These are phyloP conservation scores for Rissa tridactyla DNA, from an alignment of 2,113 vertebrate genomes.

Conservation along the genomic window DNA sequence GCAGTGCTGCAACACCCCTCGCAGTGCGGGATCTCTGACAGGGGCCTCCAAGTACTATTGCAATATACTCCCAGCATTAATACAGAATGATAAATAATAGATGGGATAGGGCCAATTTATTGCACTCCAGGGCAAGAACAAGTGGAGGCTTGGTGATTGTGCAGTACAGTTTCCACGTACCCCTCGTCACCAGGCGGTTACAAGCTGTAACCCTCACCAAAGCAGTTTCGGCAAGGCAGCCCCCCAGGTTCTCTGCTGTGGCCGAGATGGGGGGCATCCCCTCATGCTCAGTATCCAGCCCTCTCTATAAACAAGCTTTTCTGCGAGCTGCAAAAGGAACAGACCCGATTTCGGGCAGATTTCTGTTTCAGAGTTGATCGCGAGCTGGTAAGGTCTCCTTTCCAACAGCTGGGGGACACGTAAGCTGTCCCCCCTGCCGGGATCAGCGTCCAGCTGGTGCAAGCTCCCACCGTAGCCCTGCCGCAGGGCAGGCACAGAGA, in stretches of 20 bases:
- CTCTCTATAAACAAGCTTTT: not conserved
- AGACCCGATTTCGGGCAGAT: not conserved
- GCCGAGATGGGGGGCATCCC: not conserved
- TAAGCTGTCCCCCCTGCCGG: fast-evolving
- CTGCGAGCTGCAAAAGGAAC: not conserved
- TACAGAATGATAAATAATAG: not conserved
- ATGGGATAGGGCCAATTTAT: not conserved
- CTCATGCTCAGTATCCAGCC: not conserved
- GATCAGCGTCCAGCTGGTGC: not conserved
- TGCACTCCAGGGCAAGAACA: not conserved
- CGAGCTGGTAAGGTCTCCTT: not conserved
- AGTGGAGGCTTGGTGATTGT: not conserved
- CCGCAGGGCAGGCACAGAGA: too few relatives aligned
- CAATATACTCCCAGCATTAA: not conserved
- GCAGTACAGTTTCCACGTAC: fast-evolving
- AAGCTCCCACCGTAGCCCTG: not conserved
- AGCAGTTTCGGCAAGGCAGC: not conserved
- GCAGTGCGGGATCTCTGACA: not conserved
- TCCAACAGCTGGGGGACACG: not conserved
- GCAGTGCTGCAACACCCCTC: not conserved
- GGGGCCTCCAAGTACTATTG: not conserved
- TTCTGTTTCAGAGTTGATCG: fast-evolving
- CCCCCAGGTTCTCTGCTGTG: fast-evolving
- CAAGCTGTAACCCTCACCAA: fast-evolving
- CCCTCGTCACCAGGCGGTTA: not conserved